These are phyloP conservation scores for Siniperca chuatsi DNA, from an alignment of 2,113 vertebrate genomes.

Conservation along the genomic window DNA sequence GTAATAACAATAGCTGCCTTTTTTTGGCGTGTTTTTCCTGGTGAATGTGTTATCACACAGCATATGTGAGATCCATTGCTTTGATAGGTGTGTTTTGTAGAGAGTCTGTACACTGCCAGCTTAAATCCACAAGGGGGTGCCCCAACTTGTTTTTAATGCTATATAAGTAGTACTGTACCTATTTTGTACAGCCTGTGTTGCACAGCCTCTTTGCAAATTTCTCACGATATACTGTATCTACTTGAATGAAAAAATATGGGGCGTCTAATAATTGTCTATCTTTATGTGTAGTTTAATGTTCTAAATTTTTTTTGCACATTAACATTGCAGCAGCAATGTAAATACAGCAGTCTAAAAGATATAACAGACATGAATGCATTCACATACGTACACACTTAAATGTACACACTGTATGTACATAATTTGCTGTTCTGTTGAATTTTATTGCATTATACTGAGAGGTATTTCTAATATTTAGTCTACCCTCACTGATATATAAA, in stretches of 20 bases:
- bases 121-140: conserved; percentile 22
- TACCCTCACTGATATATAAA: not conserved
- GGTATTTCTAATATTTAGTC: too few relatives aligned
- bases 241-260: not conserved
- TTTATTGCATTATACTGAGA: not conserved
- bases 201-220: not conserved
- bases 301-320: not conserved
- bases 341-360: not conserved
- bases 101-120: not conserved
- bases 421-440: not conserved
- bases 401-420: not conserved
- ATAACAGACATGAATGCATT: not conserved
- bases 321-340: not conserved
- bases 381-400: not conserved
- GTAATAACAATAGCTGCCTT: not conserved
- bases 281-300: not conserved
- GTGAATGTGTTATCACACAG: not conserved
- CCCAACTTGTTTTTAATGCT: not conserved
- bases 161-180: too few relatives aligned
- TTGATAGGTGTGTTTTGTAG: not conserved
- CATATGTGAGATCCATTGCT: not conserved
- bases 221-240: not conserved
- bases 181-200: too few relatives aligned
- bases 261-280: not conserved
- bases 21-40: not conserved